Evolutionary conservation across 2,888 invertebrate genomes (phyloP), one percentile per base, ranked within the genome.

Genomic region (Apoda limacodes): DNA sequence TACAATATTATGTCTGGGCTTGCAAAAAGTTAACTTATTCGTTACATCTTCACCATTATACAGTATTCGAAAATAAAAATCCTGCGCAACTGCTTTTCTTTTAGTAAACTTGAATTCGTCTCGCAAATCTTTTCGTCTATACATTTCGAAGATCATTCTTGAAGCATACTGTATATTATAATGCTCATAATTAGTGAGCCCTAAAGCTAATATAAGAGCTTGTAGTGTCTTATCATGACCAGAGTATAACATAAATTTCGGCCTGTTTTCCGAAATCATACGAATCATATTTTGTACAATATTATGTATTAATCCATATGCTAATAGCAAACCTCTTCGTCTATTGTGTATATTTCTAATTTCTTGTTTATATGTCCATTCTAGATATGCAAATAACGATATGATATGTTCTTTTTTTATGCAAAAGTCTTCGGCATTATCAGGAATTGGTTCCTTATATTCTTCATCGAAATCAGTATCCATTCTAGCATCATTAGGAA

Each of bases 151-250:
- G 2, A 93, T 85, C 46, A 97, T 82, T 30, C 97, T 81, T 0
- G 95, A 88, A 0, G 94, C 95, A 60, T 95, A 98, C 12, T 90
- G 88, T 25, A 95, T 88, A 39, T 89, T 83, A 9, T 88, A 85
- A 41, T 86, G 82, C 25, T 84, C 83, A 35, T 85, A 83, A 33
- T 78, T 82, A 11, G 68, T 75, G 3, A 93, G 65, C 0, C 95
- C 95, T 26, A 97, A 60, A 0, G 94, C 92, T 2, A 90, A 82
- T 2, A 92, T 85, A 20, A 97, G 67, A 41, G 93, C 92, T 50
- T 93, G 91, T 20, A 97, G 56, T 0, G 96, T 96, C 52, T 92
- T 90, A 63, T 97, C 97, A 51, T 97, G 97, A 0, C 95, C 96
- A 0, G 96, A 95, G 57, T 92, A 94, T 0, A 94, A 52, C 0